These are phyloP conservation scores for Dendronephthya gigantea DNA, from an alignment of 64 coral and sea anemone genomes.

Conservation along the genomic window DNA sequence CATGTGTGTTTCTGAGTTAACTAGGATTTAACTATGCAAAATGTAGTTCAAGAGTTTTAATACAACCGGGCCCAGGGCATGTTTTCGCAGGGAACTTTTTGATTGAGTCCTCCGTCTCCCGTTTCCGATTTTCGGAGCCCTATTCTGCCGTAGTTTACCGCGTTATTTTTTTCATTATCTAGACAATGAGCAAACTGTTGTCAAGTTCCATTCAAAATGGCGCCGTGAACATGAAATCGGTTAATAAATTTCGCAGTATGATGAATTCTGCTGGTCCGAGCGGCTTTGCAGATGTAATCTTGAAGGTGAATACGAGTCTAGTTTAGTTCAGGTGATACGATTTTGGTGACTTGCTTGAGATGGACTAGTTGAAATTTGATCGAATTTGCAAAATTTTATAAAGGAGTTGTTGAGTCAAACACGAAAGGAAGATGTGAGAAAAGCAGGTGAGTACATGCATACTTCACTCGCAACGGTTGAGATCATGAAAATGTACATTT, in stretches of 20 bases:
- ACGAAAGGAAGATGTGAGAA: conserved; percentile 1
- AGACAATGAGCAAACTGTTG: background rate
- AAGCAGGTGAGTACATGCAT: background rate
- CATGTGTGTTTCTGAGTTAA: background rate
- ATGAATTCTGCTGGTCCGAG: background rate
- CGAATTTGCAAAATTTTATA: background rate
- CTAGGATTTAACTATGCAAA: too few species aligned
- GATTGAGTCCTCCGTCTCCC: too few species aligned
- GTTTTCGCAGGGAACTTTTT: too few species aligned
- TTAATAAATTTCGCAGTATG: background rate
- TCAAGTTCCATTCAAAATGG: conserved; percentile 3
- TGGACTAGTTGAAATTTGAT: too few species aligned
- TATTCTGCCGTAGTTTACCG: too few species aligned
- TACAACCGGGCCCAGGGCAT: too few species aligned
- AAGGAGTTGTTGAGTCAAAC: background rate
- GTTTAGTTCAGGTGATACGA: too few species aligned
- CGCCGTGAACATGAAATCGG: background rate
- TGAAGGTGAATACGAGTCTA: background rate
- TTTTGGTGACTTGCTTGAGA: too few species aligned
- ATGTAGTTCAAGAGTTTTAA: too few species aligned
- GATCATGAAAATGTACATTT: background rate
- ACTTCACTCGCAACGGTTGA: background rate
- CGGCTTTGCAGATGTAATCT: background rate
- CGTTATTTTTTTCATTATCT: background rate
- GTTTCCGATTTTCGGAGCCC: too few species aligned